Base-by-base conservation (phyloP, 2,113 vertebrate species). In the Epinephelus fuscoguttatus region DNA sequence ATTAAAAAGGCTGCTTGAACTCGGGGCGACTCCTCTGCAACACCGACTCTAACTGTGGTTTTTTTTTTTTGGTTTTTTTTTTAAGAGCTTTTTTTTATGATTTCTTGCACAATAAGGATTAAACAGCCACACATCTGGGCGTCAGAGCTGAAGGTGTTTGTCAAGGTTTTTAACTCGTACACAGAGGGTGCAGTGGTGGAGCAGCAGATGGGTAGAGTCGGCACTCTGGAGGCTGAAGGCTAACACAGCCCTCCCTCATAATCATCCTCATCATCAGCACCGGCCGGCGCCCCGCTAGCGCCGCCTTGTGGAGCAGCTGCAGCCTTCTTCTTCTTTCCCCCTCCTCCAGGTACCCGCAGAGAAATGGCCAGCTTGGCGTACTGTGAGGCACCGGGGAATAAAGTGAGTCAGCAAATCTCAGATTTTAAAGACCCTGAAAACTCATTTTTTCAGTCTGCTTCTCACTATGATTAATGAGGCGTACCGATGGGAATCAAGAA, bases 201-300 rank as follows among this genome's bases (percentile, higher is more conserved):
- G 79, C 69, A 67, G 68, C 19, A 59, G 56, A 56, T 57, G 62
- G 63, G 60, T 49, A 11, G 72, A 62, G 55, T 75, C 2, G 63
- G 11, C 42, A 11, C 33, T 52, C 21, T 7, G 64, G 57, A 71
- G 70, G 21, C 33, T n/a, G 80, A 68, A 8, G 80, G 80, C 88
- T 99, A 99, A 95, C 98, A 99, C 1, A 99, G 93, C 62, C 98
- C 98, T 69, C 98, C 97, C 27, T 97, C 97, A n/a, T 99, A 99
- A 49, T 99, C 98, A 4, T 98, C 97, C 1, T 97, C 97, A 2
- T 99, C 97, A 6, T 97, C 96, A 0, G 95, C 91, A 4, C 80
- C 69, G 0, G 94, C 94, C 2, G 93, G 87, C 0, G 94, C 89
- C 0, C 94, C 95, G 11, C 92, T 91, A 37, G 92, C 90, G 37